Evolutionary conservation across 2,113 vertebrate species (phyloP).

Genomic region (Vombatus ursinus): DNA sequence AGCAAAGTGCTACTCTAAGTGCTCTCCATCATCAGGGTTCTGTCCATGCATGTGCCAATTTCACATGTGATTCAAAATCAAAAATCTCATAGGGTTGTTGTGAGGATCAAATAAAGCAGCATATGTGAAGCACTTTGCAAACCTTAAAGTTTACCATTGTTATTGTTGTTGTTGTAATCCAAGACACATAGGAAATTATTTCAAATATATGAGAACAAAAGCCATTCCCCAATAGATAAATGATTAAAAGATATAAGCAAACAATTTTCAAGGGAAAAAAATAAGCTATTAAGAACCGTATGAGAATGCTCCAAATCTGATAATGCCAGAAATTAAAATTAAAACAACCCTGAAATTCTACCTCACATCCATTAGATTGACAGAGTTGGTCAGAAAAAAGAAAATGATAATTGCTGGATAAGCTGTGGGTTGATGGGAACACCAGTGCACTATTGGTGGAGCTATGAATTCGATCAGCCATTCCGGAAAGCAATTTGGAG

Average conservation of each 20-base stretch:
- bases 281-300: neutral
- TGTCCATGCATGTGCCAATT: too few relatives aligned
- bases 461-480: neutral
- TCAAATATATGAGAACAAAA: neutral
- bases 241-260: neutral
- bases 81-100: neutral
- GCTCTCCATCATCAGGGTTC: too few relatives aligned
- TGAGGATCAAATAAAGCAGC: neutral
- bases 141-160: neutral
- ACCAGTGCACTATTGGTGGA: neutral
- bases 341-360: neutral
- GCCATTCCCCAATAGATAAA: neutral
- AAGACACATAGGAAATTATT: neutral
- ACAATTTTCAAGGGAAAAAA: neutral
- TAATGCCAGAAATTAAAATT: neutral
- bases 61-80: too few relatives aligned
- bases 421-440: too few relatives aligned
- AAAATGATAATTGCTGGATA: neutral
- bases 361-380: neutral
- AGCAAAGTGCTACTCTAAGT: too few relatives aligned
- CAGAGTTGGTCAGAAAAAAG: neutral
- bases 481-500: too few relatives aligned
- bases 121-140: neutral
- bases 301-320: neutral
- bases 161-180: neutral